These are phyloP conservation scores for Sardinella longiceps DNA, from an alignment of 2,797 vertebrate genomes.

Conservation along the genomic window DNA sequence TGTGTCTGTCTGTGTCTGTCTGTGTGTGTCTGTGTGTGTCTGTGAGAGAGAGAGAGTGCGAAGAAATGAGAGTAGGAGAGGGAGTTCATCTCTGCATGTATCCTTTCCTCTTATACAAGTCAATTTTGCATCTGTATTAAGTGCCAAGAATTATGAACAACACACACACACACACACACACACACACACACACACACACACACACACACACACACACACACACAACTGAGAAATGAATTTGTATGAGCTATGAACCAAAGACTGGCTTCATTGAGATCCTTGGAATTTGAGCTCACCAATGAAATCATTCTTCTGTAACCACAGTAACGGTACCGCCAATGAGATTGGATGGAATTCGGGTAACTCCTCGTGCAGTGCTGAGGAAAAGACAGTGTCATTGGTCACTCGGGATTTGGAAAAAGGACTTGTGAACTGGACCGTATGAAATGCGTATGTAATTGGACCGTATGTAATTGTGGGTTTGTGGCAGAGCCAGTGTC, in stretches of 20 bases:
- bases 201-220: too few relatives aligned
- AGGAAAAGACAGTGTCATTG: not conserved
- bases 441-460: not conserved
- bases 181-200: conserved; percentile 33
- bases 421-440: not conserved
- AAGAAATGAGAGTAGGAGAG: too few relatives aligned
- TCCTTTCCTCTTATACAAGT: conserved; percentile 9
- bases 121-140: not conserved
- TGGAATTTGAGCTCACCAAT: conserved; percentile 34
- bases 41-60: not conserved
- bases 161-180: not conserved
- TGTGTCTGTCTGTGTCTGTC: too few relatives aligned
- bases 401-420: not conserved
- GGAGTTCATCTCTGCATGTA: not conserved
- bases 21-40: not conserved
- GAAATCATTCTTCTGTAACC: conserved; percentile 38
- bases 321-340: conserved; percentile 18
- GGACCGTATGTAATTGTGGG: not conserved
- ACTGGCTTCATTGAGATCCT: conserved; percentile 35
- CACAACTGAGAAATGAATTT: too few relatives aligned
- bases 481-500: not conserved
- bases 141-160: conserved; percentile 20
- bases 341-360: not conserved
- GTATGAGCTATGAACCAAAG: conserved; percentile 73
- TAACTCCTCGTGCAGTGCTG: not conserved